phyloP scores from a whole-genome alignment of 2,113 vertebrate species.

The Speoplatyrhinus poulsoni region DNA sequence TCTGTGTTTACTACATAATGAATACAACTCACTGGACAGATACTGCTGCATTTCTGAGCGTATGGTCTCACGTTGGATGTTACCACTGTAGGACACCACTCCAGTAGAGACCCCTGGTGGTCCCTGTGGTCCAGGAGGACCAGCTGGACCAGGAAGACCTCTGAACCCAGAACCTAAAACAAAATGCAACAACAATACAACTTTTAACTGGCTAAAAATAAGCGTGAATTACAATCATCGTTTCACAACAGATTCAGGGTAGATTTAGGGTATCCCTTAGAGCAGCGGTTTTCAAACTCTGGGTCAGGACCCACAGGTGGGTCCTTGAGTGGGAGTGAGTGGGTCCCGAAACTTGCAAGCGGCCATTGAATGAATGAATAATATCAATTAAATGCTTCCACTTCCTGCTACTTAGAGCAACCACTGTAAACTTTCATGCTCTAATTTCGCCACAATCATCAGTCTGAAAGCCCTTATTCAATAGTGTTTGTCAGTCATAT shows the following conservation, averaged over 20 bases:
- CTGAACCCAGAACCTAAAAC: constrained; percentile 66
- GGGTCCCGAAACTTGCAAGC: no score
- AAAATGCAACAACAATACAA: background rate
- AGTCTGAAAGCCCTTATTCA: no score
- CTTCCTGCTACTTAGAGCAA: no score
- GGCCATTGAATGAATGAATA: no score
- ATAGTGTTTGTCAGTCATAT: no score
- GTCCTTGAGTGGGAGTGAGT: no score
- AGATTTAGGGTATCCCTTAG: no score
- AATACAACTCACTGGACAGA: constrained; percentile 83
- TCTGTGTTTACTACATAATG: background rate
- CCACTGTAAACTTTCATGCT: no score
- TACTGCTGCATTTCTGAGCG: constrained; percentile 87
- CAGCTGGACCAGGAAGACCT: constrained; percentile 80
- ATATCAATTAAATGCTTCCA: no score
- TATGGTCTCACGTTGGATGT: constrained; percentile 79
- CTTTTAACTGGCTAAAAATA: background rate
- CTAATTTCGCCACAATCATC: no score
- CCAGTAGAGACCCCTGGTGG: constrained; percentile 76
- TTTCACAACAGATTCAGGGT: background rate
- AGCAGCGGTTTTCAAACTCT: no score
- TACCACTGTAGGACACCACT: constrained; percentile 76
- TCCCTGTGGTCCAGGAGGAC: constrained; percentile 89
- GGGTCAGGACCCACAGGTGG: no score
- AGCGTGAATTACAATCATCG: background rate